Evolutionary conservation across 2,888 invertebrate genomes (phyloP).

Genomic region (Digitonthophagus gazella): DNA sequence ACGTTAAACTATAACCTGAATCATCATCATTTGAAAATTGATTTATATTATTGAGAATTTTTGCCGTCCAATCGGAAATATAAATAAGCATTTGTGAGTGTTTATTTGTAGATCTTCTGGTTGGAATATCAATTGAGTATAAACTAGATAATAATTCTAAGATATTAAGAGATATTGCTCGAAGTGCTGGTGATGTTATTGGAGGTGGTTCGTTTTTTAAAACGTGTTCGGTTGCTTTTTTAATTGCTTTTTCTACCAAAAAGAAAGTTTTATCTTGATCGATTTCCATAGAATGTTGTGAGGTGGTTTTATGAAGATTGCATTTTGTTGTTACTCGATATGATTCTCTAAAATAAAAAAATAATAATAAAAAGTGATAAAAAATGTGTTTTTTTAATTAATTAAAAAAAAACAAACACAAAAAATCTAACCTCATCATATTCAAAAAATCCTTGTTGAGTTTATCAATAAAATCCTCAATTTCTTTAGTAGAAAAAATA

Average conservation of each 20-base stretch:
- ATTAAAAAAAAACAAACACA: neutral
- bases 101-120: slow-evolving; percentile 59
- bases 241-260: neutral
- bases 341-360: neutral
- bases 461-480: neutral
- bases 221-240: slow-evolving; percentile 40
- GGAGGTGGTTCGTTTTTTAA: slow-evolving; percentile 50
- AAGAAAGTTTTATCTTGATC: neutral
- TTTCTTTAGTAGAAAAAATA: neutral
- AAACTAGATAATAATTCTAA: slow-evolving; percentile 58
- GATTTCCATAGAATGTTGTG: neutral
- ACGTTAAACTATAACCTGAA: neutral
- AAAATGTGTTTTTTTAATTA: neutral
- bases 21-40: neutral
- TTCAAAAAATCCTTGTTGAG: neutral
- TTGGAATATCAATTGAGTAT: slow-evolving; percentile 90
- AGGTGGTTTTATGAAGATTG: neutral
- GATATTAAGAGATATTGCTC: slow-evolving; percentile 60
- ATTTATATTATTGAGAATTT: slow-evolving; percentile 44
- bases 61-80: slow-evolving; percentile 46
- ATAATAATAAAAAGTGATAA: too few relatives aligned
- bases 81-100: slow-evolving; percentile 40
- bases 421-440: neutral
- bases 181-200: slow-evolving; percentile 56
- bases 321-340: neutral